A percentile compares a stretch with the other conserved stretches of the same genome.
phyloP scores from a whole-genome alignment of 2,888 invertebrate genomes.

The Chamaedrilus cognettii region DNA sequence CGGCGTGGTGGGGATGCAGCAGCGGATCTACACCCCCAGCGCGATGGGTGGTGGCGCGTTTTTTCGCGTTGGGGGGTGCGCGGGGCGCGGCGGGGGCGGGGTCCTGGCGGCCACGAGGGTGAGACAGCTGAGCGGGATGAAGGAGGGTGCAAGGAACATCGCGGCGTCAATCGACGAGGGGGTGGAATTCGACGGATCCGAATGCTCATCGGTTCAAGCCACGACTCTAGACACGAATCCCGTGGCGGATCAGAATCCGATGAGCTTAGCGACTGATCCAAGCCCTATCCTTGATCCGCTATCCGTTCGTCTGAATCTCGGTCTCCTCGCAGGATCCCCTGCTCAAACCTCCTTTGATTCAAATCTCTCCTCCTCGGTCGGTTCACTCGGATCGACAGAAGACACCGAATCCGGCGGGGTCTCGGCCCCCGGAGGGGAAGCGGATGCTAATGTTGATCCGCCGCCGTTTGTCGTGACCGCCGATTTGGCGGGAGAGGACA shows the following conservation, averaged over 20 bases:
- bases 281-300: slow-evolving; percentile 12
- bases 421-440: too few relatives aligned
- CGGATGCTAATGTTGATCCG: background rate
- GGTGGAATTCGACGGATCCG: slow-evolving; percentile 75
- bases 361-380: background rate
- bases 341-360: slow-evolving; percentile 2
- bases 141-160: slow-evolving; percentile 47
- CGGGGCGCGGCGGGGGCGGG: background rate
- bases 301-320: too few relatives aligned
- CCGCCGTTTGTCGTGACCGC: background rate
- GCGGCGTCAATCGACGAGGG: slow-evolving; percentile 84
- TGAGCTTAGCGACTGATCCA: background rate
- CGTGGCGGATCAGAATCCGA: slow-evolving; percentile 4
- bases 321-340: background rate
- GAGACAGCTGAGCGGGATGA: slow-evolving; percentile 46
- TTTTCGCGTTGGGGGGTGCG: slow-evolving; percentile 1
- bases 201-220: background rate
- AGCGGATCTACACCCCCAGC: slow-evolving; percentile 19
- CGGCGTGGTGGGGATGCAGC: slow-evolving; percentile 28
- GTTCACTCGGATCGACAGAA: slow-evolving; percentile 5
- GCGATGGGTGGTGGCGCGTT: slow-evolving; percentile 16
- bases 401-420: too few relatives aligned
- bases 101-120: background rate
- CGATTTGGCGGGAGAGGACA: slow-evolving; percentile 64
- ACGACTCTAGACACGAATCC: background rate